Percentiles rank a stretch among this genome's conserved stretches.
Conservation (phyloP, 2,113 vertebrate genomes). For the Desmodus rotundus region DNA sequence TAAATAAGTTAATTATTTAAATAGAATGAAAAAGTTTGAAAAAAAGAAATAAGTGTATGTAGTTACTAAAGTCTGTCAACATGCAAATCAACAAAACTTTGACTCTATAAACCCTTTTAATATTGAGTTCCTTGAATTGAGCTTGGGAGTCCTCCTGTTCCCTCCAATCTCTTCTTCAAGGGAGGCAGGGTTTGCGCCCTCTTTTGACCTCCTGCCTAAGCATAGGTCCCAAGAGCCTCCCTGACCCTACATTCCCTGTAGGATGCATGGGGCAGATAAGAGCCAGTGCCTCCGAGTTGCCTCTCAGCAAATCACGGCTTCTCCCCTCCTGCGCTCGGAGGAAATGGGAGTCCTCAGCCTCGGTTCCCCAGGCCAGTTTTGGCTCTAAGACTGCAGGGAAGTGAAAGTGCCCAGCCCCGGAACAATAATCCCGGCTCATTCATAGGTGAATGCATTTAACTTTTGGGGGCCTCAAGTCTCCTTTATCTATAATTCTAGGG, state of each 20-base stretch:
- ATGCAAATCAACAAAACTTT: background rate
- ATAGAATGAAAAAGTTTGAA: too few relatives aligned
- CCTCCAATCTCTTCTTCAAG: background rate
- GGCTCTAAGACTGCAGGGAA: background rate
- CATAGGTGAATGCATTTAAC: background rate
- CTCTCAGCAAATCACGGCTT: background rate
- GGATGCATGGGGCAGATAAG: background rate
- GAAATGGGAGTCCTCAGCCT: background rate
- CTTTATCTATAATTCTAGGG: background rate
- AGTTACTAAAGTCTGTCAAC: background rate
- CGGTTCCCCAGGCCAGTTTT: background rate
- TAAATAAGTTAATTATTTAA: too few relatives aligned
- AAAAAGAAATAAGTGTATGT: background rate
- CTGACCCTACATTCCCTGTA: background rate
- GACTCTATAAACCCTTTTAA: background rate
- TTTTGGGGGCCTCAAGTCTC: background rate
- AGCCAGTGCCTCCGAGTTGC: background rate
- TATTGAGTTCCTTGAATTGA: background rate
- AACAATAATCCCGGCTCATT: background rate
- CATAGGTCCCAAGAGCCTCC: background rate
- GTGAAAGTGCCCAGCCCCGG: background rate
- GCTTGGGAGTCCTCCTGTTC: background rate
- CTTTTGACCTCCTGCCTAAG: too few relatives aligned
- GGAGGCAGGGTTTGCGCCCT: background rate
- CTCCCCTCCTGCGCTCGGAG: background rate